Evolutionary conservation across 1,140 invertebrate species (phyloP), one percentile per base, ranked within the genome.

Genomic region (Bemisia tabaci): DNA sequence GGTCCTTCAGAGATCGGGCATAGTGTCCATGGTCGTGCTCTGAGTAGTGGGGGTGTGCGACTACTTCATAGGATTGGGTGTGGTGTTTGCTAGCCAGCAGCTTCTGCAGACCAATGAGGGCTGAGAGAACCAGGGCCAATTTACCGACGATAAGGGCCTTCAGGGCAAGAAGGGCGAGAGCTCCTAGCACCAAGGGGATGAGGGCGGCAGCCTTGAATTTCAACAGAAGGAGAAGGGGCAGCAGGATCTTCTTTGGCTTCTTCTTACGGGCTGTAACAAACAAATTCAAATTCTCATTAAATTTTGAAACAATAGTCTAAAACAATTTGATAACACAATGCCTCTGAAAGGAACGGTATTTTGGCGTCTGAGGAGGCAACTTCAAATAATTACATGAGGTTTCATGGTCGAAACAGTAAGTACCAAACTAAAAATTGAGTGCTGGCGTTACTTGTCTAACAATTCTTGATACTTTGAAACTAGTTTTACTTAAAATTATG

Each of bases 121-220:
- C 83, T 68, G 87, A 84, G 65, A 91, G 82, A 59, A 90, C 82
- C 11, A 92, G 81, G 11, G 89, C 87, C 67, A 91, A 81, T 78
- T 92, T 92, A 74, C 88, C 88, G 70, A 91, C 82, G 61, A 91
- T 79, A 63, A 92, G 80, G 22, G 90, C 90, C 79, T 92, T 92
- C 79, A 90, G 86, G 5, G 89, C 88, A 27, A 90, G 79, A n/a
- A 91, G 80, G 11, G 87, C 89, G 64, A 91, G 81, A 73, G 83
- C 86, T 68, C 88, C 89, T 17, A 92, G 80, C 68, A 85, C 84
- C 66, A 91, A 78, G 22, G 89, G 89, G 71, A 90, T 85, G 26
- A 91, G 80, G 22, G 86, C 84, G 65, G 86, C 87, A 67, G 88
- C 87, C 79, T 92, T 92, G 74, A 91, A 75, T 74, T 90, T 89